These are phyloP conservation scores for Archaeoteleia sp. DNA, from an alignment of 2,888 invertebrate species.

Conservation along the genomic window DNA sequence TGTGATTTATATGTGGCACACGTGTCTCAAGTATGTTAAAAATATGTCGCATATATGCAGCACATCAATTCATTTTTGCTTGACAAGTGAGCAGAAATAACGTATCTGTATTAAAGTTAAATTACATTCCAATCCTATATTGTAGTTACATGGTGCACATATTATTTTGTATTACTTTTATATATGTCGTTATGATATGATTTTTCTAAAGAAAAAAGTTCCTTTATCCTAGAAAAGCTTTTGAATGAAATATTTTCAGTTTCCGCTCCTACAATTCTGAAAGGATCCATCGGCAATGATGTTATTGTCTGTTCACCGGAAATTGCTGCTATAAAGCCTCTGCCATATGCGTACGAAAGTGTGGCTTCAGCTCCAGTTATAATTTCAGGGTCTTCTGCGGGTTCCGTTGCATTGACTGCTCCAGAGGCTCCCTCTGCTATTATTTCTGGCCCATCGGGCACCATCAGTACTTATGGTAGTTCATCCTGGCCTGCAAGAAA, in stretches of 20 bases:
- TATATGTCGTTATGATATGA: too few relatives aligned
- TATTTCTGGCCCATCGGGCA: slow-evolving; percentile 58
- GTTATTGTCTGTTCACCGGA: slow-evolving; percentile 45
- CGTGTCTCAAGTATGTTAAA: too few relatives aligned
- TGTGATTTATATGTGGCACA: too few relatives aligned
- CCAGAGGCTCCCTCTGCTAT: slow-evolving; percentile 51
- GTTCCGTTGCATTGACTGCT: slow-evolving; percentile 52
- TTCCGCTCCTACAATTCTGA: slow-evolving; percentile 53
- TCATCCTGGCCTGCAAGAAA: slow-evolving; percentile 45
- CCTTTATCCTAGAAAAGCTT: background rate
- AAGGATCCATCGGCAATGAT: slow-evolving; percentile 29
- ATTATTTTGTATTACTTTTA: too few relatives aligned
- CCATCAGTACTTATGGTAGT: slow-evolving; percentile 51
- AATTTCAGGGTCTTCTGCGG: slow-evolving; percentile 54
- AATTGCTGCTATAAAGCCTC: slow-evolving; percentile 40
- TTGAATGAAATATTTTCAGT: slow-evolving; percentile 34
- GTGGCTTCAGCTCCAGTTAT: slow-evolving; percentile 23
- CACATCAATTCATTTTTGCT: too few relatives aligned
- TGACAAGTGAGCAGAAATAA: too few relatives aligned
- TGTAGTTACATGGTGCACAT: too few relatives aligned
- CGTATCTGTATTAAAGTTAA: too few relatives aligned
- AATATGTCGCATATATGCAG: too few relatives aligned
- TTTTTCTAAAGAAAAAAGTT: slow-evolving; percentile 10
- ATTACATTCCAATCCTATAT: too few relatives aligned
- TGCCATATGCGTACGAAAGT: slow-evolving; percentile 14